These are phyloP conservation scores for Hypocryptadius cinnamomeus DNA, from an alignment of 2,113 vertebrate genomes.

Conservation along the genomic window DNA sequence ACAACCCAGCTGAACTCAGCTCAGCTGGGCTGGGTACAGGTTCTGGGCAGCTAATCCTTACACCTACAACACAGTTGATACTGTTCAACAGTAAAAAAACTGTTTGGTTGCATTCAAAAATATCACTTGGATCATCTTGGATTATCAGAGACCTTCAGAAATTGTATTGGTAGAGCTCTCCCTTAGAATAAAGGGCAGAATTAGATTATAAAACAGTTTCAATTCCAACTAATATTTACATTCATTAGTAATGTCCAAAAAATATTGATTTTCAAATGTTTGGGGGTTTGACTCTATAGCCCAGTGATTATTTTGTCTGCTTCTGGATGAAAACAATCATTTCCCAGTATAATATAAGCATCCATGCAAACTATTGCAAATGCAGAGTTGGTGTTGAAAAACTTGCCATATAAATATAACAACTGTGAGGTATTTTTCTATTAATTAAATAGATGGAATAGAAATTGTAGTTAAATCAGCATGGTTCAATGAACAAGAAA, in stretches of 20 bases:
- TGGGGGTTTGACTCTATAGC: not conserved
- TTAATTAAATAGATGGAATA: not conserved
- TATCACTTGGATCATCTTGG: not conserved
- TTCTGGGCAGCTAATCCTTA: not conserved
- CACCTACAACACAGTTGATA: not conserved
- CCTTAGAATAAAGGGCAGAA: not conserved
- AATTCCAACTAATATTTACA: not conserved
- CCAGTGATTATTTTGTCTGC: not conserved
- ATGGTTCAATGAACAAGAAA: not conserved
- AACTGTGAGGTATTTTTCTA: not conserved
- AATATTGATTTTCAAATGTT: not conserved
- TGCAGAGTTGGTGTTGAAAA: not conserved
- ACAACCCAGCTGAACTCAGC: not conserved
- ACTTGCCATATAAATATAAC: not conserved
- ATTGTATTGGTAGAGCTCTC: not conserved
- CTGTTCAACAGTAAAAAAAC: not conserved
- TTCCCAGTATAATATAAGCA: not conserved
- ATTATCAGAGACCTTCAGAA: not conserved
- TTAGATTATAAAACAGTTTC: not conserved
- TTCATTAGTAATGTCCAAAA: not conserved
- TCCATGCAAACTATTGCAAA: not conserved
- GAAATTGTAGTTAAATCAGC: not conserved
- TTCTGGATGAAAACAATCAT: not conserved
- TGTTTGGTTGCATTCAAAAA: not conserved
- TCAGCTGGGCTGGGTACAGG: not conserved